Base-by-base conservation (phyloP, 2,888 invertebrate genomes). In the Malachius bipustulatus region DNA sequence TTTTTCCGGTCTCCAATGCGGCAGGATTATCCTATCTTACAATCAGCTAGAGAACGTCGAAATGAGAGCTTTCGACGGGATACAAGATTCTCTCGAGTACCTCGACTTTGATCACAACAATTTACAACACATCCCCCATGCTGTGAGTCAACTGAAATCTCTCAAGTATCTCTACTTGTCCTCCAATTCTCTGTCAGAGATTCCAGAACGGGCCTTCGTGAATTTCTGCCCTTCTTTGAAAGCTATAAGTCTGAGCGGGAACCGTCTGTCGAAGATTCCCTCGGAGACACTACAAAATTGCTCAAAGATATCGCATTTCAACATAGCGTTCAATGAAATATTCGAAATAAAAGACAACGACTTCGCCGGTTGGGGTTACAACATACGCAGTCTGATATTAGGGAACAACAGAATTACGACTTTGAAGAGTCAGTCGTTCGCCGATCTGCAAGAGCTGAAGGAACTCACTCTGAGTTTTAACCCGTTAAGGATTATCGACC, bases 401-500 rank as follows among this genome's bases (percentile, higher is more conserved):
- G 72, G 82, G 43, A 89, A 88, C 63, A 90, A 90, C 59, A 75
- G 82, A 58, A 76, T 90, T 46, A 79, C 81, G 19, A 77, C 72
- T 58, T 66, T 80, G 47, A 75, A 74, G 53, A 69, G 74, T 44
- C 75, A 75, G 51, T 73, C 82, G 45, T 83, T 89, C 59, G 70
- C 73, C 39, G 77, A 77, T 26, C 70, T 82, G 34, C 75, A 75
- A 44, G 75, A 81, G 46, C 70, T 94, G 47, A 81, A 82, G 52
- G 90, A 91, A 63, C 73, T 94, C 44, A 87, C 85, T 63, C 66
- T 94, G 45, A 90, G 90, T 56, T 89, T 91, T 63, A 94, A 94
- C 62, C 81, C 84, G 53, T 72, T 94, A 43, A 76, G 78, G 49
- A 78, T 81, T 52, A 73, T 93, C 46, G 82, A 87, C 55, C 74